A percentile compares a stretch with the other conserved stretches of the same genome.
These are phyloP conservation scores for Zoanthus sociatus DNA, from an alignment of 92 coral and sea anemone genomes.

Conservation along the genomic window DNA sequence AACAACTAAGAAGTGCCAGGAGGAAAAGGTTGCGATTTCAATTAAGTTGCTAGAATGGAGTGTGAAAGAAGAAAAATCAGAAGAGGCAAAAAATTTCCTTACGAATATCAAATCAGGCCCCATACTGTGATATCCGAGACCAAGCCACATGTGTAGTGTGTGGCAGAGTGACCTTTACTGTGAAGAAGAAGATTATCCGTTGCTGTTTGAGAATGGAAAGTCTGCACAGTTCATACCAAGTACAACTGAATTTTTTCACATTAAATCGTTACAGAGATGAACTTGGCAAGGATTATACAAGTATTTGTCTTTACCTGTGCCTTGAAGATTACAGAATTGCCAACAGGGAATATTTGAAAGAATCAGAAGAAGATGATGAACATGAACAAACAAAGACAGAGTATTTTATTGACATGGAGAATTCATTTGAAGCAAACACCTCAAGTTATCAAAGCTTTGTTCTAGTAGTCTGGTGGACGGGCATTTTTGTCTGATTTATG, in stretches of 20 bases:
- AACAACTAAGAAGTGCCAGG: background rate
- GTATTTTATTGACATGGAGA: conserved; percentile 21
- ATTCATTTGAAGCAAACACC: conserved; percentile 26
- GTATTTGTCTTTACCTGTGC: conserved; percentile 37
- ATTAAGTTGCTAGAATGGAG: conserved; percentile 8
- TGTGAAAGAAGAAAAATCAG: background rate
- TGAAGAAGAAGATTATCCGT: conserved; percentile 44
- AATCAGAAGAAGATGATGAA: conserved; percentile 14
- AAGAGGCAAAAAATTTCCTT: conserved; percentile 10
- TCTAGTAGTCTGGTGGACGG: conserved; percentile 4
- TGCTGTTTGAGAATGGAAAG: conserved; percentile 47
- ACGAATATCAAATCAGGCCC: conserved; percentile 25
- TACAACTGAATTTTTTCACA: conserved; percentile 47
- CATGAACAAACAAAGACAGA: conserved; percentile 28
- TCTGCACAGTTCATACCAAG: conserved; percentile 55
- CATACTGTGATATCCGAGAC: conserved; percentile 31
- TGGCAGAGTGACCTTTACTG: conserved; percentile 45
- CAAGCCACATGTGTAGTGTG: conserved; percentile 44
- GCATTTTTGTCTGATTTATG: too few species aligned
- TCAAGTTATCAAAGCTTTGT: conserved; percentile 21
- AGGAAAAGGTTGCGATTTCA: conserved; percentile 12
- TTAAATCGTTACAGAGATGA: conserved; percentile 37
- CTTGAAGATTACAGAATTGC: conserved; percentile 23
- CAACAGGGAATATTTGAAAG: conserved; percentile 25
- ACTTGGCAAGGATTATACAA: conserved; percentile 54